Base-by-base conservation (phyloP, 2,113 vertebrate species). In the Datnioides undecimradiatus region DNA sequence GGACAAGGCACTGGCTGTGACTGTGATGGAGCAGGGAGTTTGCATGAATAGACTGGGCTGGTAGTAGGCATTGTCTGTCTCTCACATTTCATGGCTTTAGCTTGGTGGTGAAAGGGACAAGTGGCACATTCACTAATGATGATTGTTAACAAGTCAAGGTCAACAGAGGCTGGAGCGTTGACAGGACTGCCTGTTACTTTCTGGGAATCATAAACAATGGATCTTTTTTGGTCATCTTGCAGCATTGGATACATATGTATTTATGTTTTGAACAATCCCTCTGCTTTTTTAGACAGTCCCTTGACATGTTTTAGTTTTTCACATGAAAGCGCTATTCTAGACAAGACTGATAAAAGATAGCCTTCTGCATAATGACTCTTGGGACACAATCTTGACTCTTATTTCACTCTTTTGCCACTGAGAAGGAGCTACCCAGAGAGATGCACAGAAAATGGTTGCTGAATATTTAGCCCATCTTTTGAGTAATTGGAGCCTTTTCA, bases 121-220 rank as follows among this genome's bases (percentile, higher is more conserved):
- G 75, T 86, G 75, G 59, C 67, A 71, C 45, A 57, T 71, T 85
- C 52, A 76, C 70, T 59, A 36, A 84, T 88, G 68, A 86, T 57
- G 71, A 77, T 71, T 63, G 74, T 87, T 84, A 77, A 82, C 63
- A 62, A 63, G 59, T 62, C 38, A 45, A 62, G 82, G 86, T 84
- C 80, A 79, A 45, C 72, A 29, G n/a, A 79, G 54, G 52, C 46
- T 36, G 8, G 34, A 57, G 69, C 69, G 73, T 62, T 74, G 80
- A 79, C 55, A 54, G 55, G 0, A 12, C 62, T 0, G 25, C 52
- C 21, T 73, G 72, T 71, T 55, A 9, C 48, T 52, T 36, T 59
- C 13, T 75, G 52, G 59, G 60, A 88, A 65, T 76, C 5, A 40
- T 36, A 68, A 17, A 67, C 65, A 74, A 49, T 29, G 16, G 31